Base-by-base conservation (phyloP, 2,888 invertebrate genomes). In the Chelonus formosanus region DNA sequence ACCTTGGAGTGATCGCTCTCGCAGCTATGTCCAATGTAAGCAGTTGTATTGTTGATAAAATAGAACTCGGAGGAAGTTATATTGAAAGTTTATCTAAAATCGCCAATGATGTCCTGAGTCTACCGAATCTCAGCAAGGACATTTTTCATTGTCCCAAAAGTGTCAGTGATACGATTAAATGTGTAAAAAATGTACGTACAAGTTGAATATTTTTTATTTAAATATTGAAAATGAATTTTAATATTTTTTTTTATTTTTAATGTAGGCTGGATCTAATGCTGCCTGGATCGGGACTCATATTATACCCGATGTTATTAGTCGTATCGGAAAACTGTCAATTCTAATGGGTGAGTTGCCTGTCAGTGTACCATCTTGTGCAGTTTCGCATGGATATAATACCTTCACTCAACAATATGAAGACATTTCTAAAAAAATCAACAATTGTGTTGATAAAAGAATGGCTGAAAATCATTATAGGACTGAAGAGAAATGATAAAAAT, bases 1-100 rank as follows among this genome's bases (percentile, higher is more conserved):
- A 4, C 31, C 36, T 65, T 2, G 35, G 34, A 4, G 6, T 47
- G 8, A 3, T 34, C 7, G 65, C 54, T 3, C 32, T 54, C 3
- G 55, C 32, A 10, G 40, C 60, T n/a, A 55, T 60, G 40, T 48
- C 59, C 5, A 67, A 74, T 61, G 44, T 61, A 31, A 71, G 65
- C n/a, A 3, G 1, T 3, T 77, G 77, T 48, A 65, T 71, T 3
- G 65, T 58, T 5, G 69, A 67, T 2, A 74, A 71, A 34, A 65
- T 74, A 5, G 69, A 73, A 59, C 40, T 52, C 3, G 75, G 70
- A 3, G 56, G 52, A 1, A 56, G 63, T 5, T 75, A 74, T 40
- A 56, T 74, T 34, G 60, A 74, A 34, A 62, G 36, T 35, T 72
- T 76, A 35, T 65, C 65, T 5, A 32, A 50, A 4, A 50, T 54